These are phyloP conservation scores for Hemaris fuciformis DNA, from an alignment of 2,888 invertebrate genomes.

Conservation along the genomic window DNA sequence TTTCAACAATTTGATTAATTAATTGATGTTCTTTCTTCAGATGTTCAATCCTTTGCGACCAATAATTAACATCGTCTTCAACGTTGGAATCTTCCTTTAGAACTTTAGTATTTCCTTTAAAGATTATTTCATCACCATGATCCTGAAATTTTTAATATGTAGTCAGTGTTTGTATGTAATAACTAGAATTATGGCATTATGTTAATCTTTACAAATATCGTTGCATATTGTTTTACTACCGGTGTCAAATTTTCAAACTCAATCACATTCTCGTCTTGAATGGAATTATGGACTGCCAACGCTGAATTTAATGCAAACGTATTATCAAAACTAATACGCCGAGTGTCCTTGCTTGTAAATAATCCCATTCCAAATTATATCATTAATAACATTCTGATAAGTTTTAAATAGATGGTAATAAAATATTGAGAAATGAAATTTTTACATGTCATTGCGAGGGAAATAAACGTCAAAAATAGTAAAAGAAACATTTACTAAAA, in stretches of 20 bases:
- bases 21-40: constrained; percentile 66
- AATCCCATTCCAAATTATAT: constrained; percentile 49
- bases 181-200: not conserved
- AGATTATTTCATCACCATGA: constrained; percentile 38
- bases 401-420: not conserved
- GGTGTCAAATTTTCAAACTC: constrained; percentile 44
- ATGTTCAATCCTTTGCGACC: constrained; percentile 62
- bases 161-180: not conserved
- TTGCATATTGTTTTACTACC: constrained; percentile 49
- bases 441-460: too few relatives aligned
- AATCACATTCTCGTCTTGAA: constrained; percentile 48
- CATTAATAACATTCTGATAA: not conserved
- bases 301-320: constrained; percentile 54
- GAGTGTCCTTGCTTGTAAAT: constrained; percentile 56
- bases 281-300: constrained; percentile 51
- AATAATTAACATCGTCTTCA: constrained; percentile 59
- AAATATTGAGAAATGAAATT: not conserved
- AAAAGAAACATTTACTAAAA: too few relatives aligned
- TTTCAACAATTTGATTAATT: constrained; percentile 68
- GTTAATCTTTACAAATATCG: not conserved
- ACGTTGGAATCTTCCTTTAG: constrained; percentile 32
- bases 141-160: constrained; percentile 38
- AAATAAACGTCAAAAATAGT: too few relatives aligned
- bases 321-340: constrained; percentile 71
- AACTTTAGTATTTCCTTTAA: constrained; percentile 38